Conservation (phyloP, 2,113 vertebrate genomes). For the Heloderma charlesbogerti region DNA sequence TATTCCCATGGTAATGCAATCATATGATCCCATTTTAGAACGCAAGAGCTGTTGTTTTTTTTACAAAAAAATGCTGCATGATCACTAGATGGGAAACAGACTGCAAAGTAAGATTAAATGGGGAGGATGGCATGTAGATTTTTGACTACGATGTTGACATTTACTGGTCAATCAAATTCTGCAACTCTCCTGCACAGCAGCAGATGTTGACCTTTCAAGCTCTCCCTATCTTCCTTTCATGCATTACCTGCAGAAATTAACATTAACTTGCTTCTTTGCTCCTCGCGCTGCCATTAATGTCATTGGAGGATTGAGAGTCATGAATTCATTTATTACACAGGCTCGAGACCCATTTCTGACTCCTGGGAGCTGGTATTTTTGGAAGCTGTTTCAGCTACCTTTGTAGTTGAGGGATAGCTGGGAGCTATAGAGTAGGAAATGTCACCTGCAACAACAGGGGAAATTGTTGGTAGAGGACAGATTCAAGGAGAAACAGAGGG, state of each 20-base stretch:
- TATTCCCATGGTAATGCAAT: constrained; percentile 83
- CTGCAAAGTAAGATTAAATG: constrained; percentile 82
- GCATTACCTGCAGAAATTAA: constrained; percentile 86
- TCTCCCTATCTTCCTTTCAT: constrained; percentile 77
- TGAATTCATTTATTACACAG: constrained; percentile 84
- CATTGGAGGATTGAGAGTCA: constrained; percentile 83
- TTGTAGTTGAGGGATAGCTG: constrained; percentile 84
- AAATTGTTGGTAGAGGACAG: constrained; percentile 71
- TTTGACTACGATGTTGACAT: constrained; percentile 84
- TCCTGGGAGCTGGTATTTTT: constrained; percentile 85
- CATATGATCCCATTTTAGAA: constrained; percentile 78
- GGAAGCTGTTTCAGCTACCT: constrained; percentile 83
- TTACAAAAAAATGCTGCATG: constrained; percentile 66
- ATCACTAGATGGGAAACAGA: constrained; percentile 70
- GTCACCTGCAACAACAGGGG: constrained; percentile 75
- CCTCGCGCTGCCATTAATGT: constrained; percentile 80
- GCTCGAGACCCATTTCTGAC: constrained; percentile 77
- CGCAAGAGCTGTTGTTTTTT: constrained; percentile 66
- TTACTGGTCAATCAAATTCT: constrained; percentile 83
- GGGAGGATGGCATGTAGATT: constrained; percentile 80
- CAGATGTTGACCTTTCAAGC: constrained; percentile 86
- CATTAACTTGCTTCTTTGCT: constrained; percentile 79
- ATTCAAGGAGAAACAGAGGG: constrained; percentile 82
- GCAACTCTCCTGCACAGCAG: constrained; percentile 77
- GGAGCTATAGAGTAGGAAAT: constrained; percentile 80